A percentile compares a stretch with the other conserved stretches of the same genome.
Conservation (phyloP, 1,140 invertebrate genomes). For the Cotesia chilonis region DNA sequence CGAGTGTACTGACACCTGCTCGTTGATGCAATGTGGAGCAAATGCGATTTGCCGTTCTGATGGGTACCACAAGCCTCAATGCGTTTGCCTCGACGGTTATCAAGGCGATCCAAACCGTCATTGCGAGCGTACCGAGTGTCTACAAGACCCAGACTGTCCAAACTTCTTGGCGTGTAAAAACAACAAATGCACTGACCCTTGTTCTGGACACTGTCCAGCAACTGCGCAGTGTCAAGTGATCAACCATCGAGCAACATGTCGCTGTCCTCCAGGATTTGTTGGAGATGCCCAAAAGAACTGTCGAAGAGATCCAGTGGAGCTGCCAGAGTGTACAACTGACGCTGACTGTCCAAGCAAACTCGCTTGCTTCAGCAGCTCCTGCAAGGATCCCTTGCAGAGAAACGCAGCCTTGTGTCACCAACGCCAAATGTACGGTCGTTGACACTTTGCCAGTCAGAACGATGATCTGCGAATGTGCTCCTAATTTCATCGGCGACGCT, state of each 20-base stretch:
- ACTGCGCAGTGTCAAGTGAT: conserved; percentile 80
- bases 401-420: conserved; percentile 80
- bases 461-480: conserved; percentile 85
- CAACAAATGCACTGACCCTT: conserved; percentile 81
- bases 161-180: conserved; percentile 78
- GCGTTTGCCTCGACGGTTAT: conserved; percentile 80
- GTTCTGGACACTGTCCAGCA: conserved; percentile 69
- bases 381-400: conserved; percentile 85
- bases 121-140: conserved; percentile 83
- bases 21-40: conserved; percentile 80
- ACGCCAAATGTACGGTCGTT: conserved; percentile 83
- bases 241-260: conserved; percentile 80
- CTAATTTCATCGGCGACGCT: conserved; percentile 83
- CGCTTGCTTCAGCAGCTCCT: conserved; percentile 82
- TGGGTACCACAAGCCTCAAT: conserved; percentile 76
- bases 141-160: conserved; percentile 76
- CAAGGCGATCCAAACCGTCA: conserved; percentile 78
- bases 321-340: conserved; percentile 80
- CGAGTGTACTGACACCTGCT: conserved; percentile 84
- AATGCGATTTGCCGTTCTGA: conserved; percentile 81
- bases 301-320: conserved; percentile 66
- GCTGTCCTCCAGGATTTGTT: conserved; percentile 82
- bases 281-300: conserved; percentile 81
- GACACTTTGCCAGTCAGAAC: conserved; percentile 86
- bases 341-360: conserved; percentile 84